Percentiles rank a stretch among this genome's conserved stretches.
These are phyloP conservation scores for Phrynocephalus guinanensis DNA, from an alignment of 2,797 vertebrate species.

Conservation along the genomic window DNA sequence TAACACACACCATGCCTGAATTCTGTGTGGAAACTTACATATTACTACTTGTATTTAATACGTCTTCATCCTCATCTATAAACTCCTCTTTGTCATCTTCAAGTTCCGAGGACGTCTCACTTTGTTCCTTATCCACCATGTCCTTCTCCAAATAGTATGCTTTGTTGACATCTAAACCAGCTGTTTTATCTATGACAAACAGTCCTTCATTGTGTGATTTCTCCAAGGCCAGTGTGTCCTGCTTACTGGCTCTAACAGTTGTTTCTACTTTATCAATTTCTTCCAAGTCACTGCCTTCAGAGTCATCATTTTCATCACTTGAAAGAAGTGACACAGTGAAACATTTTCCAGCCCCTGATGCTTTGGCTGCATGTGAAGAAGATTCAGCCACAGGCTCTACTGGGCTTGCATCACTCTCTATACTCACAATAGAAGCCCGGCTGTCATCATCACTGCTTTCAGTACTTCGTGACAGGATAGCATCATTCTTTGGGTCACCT, in stretches of 20 bases:
- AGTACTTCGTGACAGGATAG: not conserved
- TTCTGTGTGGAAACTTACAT: slow-evolving; percentile 81
- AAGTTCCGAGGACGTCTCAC: slow-evolving; percentile 78
- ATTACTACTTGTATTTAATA: slow-evolving; percentile 79
- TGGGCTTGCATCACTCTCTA: slow-evolving; percentile 12
- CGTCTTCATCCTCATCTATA: slow-evolving; percentile 82
- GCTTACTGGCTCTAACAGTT: slow-evolving; percentile 4
- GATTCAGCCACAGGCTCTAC: slow-evolving; percentile 6
- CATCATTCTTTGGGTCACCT: slow-evolving; percentile 5
- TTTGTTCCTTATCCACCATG: slow-evolving; percentile 69
- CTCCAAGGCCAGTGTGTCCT: slow-evolving; percentile 10
- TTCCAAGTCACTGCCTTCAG: slow-evolving; percentile 67
- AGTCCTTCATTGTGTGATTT: slow-evolving; percentile 72
- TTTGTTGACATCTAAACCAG: slow-evolving; percentile 80
- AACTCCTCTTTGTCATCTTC: slow-evolving; percentile 80
- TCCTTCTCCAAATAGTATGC: slow-evolving; percentile 80
- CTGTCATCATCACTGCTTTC: not conserved
- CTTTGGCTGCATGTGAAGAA: not conserved
- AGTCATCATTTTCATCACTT: slow-evolving; percentile 83
- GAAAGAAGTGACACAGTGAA: slow-evolving; percentile 79
- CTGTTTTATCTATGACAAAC: slow-evolving; percentile 91
- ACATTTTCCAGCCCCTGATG: slow-evolving; percentile 8
- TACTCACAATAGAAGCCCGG: not conserved
- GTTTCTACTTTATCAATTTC: slow-evolving; percentile 58
- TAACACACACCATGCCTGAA: slow-evolving; percentile 27